phyloP scores from a whole-genome alignment of 1,140 invertebrate species.

The Ceratitis capitata region DNA sequence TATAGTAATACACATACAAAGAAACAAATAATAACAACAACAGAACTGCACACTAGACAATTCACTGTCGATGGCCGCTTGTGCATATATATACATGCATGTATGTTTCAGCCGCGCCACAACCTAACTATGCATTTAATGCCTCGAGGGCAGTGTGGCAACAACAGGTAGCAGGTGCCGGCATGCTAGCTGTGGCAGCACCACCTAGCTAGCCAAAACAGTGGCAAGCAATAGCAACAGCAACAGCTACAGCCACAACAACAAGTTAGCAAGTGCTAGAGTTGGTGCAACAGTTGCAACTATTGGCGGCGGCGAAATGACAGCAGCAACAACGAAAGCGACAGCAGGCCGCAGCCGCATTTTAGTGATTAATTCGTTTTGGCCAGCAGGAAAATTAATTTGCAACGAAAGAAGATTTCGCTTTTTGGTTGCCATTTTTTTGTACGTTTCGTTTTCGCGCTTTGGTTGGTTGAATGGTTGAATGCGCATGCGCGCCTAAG shows the following conservation, averaged over 20 bases:
- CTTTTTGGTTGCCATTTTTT: too few relatives aligned
- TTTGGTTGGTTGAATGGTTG: too few relatives aligned
- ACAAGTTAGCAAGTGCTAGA: background rate
- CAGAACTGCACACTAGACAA: background rate
- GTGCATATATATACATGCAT: background rate
- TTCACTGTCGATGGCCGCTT: background rate
- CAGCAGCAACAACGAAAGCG: background rate
- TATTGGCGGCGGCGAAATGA: background rate
- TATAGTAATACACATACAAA: background rate
- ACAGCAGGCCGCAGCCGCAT: constrained; percentile 29
- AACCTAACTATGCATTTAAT: constrained; percentile 45
- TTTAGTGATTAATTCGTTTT: constrained; percentile 45
- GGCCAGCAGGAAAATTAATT: constrained; percentile 46
- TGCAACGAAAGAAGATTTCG: constrained; percentile 41
- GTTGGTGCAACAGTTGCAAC: background rate
- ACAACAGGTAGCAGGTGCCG: constrained; percentile 49
- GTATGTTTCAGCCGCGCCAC: background rate
- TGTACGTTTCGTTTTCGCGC: too few relatives aligned
- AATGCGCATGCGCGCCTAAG: background rate
- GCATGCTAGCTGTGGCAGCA: constrained; percentile 24
- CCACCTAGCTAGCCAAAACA: background rate
- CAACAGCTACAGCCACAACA: background rate
- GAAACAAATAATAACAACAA: background rate
- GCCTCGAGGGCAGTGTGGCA: constrained; percentile 52
- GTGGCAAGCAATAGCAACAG: background rate